Evolutionary conservation across 2,113 vertebrate species (phyloP).

Genomic region (Apistogramma diplotaenia): DNA sequence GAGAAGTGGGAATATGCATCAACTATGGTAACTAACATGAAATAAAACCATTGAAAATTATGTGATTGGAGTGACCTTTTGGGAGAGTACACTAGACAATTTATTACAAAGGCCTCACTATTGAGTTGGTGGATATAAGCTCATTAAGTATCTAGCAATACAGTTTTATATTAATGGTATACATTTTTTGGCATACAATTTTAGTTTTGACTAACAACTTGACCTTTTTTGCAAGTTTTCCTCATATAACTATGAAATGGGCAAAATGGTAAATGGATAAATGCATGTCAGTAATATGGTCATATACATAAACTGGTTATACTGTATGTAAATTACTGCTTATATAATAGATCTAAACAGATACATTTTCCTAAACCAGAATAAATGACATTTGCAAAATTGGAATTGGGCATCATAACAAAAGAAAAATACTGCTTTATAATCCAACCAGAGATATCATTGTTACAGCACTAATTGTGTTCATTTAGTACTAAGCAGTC

Average conservation of each 20-base stretch:
- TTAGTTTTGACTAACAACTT: conserved; percentile 7
- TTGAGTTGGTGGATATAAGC: conserved; percentile 19
- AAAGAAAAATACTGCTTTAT: neutral
- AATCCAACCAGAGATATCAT: neutral
- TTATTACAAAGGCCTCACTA: conserved; percentile 5
- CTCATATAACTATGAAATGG: neutral
- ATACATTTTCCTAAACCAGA: neutral
- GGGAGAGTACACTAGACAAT: conserved; percentile 9
- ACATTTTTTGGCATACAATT: neutral
- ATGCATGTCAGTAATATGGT: neutral
- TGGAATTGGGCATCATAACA: neutral
- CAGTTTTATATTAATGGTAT: neutral
- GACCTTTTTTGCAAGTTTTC: conserved; percentile 11
- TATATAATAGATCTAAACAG: neutral
- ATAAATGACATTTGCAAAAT: neutral
- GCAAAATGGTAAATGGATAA: neutral
- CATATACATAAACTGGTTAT: neutral
- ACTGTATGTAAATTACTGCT: neutral
- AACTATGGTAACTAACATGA: conserved; percentile 37
- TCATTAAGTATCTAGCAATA: conserved; percentile 8
- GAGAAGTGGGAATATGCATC: conserved; percentile 8
- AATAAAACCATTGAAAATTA: conserved; percentile 48
- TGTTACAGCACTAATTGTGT: neutral
- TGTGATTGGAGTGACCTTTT: conserved; percentile 67
- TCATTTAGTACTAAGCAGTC: neutral